A percentile compares a stretch with the other conserved stretches of the same genome.
These are phyloP conservation scores for Sorex araneus DNA, from an alignment of 2,113 vertebrate species.

Conservation along the genomic window DNA sequence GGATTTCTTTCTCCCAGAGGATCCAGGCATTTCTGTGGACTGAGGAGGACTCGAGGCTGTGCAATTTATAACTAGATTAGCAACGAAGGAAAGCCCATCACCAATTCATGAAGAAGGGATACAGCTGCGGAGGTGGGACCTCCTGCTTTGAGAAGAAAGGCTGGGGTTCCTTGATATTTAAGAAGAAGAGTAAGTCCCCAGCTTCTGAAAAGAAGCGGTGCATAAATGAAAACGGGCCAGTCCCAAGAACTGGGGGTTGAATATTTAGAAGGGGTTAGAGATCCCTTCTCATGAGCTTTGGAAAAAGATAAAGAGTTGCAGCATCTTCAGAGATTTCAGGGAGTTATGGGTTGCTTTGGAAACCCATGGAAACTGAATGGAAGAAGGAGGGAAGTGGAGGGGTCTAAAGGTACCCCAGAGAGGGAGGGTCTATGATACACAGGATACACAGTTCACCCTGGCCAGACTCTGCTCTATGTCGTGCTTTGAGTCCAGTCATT, in stretches of 20 bases:
- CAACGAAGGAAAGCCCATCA: slow-evolving; percentile 15
- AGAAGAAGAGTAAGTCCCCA: neutral
- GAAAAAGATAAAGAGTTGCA: neutral
- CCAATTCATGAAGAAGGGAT: neutral
- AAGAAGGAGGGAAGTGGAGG: neutral
- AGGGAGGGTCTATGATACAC: slow-evolving; percentile 62
- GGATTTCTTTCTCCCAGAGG: neutral
- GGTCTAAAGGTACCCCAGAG: slow-evolving; percentile 59
- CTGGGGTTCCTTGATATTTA: neutral
- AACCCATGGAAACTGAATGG: slow-evolving; percentile 1
- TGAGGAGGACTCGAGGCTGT: neutral
- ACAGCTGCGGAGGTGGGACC: neutral
- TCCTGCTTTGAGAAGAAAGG: neutral
- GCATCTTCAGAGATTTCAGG: neutral
- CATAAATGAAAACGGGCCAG: neutral
- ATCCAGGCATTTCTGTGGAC: neutral
- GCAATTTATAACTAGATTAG: neutral
- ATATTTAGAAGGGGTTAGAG: neutral
- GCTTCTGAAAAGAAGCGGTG: neutral
- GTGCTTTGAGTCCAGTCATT: slow-evolving; percentile 61
- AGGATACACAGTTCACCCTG: slow-evolving; percentile 21
- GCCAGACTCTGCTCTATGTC: slow-evolving; percentile 23
- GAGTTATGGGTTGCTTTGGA: slow-evolving; percentile 32
- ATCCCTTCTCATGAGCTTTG: neutral
- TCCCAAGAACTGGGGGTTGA: neutral